Conservation (phyloP, 2,888 invertebrate genomes). For the Steromphala cineraria region DNA sequence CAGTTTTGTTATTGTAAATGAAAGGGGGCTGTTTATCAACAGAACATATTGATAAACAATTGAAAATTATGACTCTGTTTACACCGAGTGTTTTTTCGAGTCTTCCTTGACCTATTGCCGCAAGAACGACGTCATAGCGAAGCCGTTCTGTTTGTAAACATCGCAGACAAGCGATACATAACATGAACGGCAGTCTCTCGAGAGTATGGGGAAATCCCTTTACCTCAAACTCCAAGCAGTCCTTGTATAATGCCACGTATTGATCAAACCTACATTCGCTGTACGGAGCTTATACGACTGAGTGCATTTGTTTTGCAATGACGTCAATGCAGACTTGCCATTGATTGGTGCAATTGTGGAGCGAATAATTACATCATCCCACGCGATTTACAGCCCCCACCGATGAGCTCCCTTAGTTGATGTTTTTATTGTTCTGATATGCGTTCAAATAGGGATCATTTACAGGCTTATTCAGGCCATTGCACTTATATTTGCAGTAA, state of each 20-base stretch:
- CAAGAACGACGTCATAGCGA: not conserved
- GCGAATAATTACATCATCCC: conserved; percentile 6
- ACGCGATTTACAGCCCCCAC: not conserved
- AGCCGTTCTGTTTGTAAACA: conserved; percentile 12
- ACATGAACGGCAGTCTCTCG: not conserved
- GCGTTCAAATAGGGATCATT: too few relatives aligned
- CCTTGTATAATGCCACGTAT: not conserved
- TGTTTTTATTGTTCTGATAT: too few relatives aligned
- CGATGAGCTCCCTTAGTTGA: not conserved
- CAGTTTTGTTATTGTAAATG: too few relatives aligned
- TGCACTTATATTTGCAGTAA: too few relatives aligned
- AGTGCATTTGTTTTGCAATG: conserved; percentile 4
- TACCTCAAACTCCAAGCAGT: not conserved
- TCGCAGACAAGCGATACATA: not conserved
- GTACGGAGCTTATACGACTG: not conserved
- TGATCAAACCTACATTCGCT: not conserved
- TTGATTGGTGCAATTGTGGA: conserved; percentile 5
- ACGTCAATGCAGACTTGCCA: conserved; percentile 11
- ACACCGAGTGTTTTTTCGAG: too few relatives aligned
- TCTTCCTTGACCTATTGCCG: not conserved
- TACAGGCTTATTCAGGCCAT: too few relatives aligned
- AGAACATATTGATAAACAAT: too few relatives aligned
- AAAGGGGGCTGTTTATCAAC: too few relatives aligned
- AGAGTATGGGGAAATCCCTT: conserved; percentile 7
- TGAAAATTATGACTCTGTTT: too few relatives aligned